Base-by-base conservation (phyloP, 2,797 vertebrate genomes). In the Danio albolineatus region DNA sequence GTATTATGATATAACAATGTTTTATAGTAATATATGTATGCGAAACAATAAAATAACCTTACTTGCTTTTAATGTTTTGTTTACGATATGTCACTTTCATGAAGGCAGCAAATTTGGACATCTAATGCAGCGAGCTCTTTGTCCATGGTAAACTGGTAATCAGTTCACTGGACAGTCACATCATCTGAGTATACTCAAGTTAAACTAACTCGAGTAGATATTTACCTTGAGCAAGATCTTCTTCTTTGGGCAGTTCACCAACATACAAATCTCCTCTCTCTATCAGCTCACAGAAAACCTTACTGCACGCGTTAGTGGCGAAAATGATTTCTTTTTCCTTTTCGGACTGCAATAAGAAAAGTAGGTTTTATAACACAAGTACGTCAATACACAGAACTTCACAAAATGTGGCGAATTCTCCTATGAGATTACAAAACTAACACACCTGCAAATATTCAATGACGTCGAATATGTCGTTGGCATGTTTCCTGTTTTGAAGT, bases 401-500 rank as follows among this genome's bases (percentile, higher is more conserved):
- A 21, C n/a, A 36, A 0, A 4, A 41, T 14, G 9, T 4, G 57
- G 39, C 0, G 19, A 57, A 57, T 14, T 57, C 16, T n/a, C 28
- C 3, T 28, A 17, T 7, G 4, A n/a, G 4, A 9, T 12, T 10
- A 38, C 43, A 44, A 16, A 46, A 2, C 2, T 21, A 76, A 13
- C 83, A 36, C 85, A 97, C 96, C 96, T 95, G 92, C 57, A 99
- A 90, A 75, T 85, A 86, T 62, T 96, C 95, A 72, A 98, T 83
- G 38, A 98, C 80, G 85, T 98, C 96, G 62, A 97, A 97, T 41
- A 97, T 90, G 1, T 93, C 91, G 87, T 98, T 98, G 28, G 96
- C 96, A 14, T 93, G 78, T 78, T 90, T 88, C 46, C 92, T 94
- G 87, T 83, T 95, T 48, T 88, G 82, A 17, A 97, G 90, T 74